Evolutionary conservation across 2,888 invertebrate species (phyloP).

Genomic region (Pardosa pseudoannulata): DNA sequence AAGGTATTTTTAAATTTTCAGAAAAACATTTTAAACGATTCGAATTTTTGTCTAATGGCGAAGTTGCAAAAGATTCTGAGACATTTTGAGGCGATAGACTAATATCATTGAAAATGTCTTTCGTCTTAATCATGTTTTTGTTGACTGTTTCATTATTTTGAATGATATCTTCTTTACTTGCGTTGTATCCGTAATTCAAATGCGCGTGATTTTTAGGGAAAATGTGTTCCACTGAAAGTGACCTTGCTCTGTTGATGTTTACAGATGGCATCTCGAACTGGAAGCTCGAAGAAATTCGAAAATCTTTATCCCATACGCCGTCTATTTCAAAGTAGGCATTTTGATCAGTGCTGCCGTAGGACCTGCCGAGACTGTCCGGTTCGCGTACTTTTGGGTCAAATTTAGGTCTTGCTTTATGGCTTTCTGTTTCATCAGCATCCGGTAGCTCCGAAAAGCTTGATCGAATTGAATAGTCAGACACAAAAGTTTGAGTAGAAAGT

Average conservation of each 20-base stretch:
- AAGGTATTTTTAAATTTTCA: background rate
- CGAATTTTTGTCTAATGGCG: background rate
- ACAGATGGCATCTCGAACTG: background rate
- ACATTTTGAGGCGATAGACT: background rate
- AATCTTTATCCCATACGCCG: background rate
- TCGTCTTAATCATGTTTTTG: background rate
- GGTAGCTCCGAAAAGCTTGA: conserved; percentile 22
- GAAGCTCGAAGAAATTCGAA: background rate
- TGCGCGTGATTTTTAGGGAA: background rate
- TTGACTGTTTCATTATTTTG: background rate
- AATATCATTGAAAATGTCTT: background rate
- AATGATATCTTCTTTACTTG: background rate
- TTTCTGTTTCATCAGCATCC: conserved; percentile 18
- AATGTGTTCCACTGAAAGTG: background rate
- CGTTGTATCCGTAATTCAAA: background rate
- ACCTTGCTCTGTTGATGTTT: background rate
- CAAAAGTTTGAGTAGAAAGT: conserved; percentile 22
- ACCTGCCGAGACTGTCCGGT: background rate
- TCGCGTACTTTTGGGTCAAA: conserved; percentile 13
- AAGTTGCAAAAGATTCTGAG: background rate
- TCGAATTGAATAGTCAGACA: conserved; percentile 22
- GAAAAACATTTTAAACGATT: background rate
- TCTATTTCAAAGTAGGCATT: background rate
- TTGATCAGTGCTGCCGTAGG: background rate
- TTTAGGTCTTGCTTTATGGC: conserved; percentile 23